Base-by-base conservation (phyloP, 2,888 invertebrate genomes). In the Cyaniris semiargus region DNA sequence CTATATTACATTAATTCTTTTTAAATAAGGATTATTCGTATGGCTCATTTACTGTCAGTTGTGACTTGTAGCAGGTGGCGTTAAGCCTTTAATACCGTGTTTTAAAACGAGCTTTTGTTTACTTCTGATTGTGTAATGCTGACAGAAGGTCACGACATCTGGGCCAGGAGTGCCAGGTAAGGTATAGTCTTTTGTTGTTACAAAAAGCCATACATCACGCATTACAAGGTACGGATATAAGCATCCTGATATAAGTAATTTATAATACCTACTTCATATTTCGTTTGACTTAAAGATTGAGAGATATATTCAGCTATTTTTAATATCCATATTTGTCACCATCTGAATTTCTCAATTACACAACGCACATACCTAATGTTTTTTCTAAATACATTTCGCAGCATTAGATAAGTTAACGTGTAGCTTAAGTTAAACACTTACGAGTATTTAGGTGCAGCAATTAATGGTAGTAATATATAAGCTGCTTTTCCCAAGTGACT, bases 401-500 rank as follows among this genome's bases (percentile, higher is more conserved):
- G 58, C n/a, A n/a, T 58, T 58, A 58, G 58, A 58, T 58, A 58
- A 58, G 58, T 58, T 53, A 18, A 53, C n/a, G n/a, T n/a, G 53
- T 58, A n/a, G 18, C n/a, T n/a, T n/a, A n/a, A n/a, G n/a, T n/a
- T n/a, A 21, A 58, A 58, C 21, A 58, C 58, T 58, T n/a, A n/a
- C n/a, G n/a, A n/a, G n/a, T n/a, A n/a, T n/a, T n/a, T 58, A 58
- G 18, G 53, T 53, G 53, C 15, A 5, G 18, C n/a, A n/a, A 58
- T n/a, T 58, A 58, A 7, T 58, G 58, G 58, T 21, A 8, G 58
- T 58, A 21, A 58, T 21, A 58, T 21, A 58, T 58, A 58, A 58
- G 53, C 18, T 15, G 21, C 58, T 58, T 58, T 58, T 21, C 58
- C 21, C 21, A 58, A 7, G 58, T 58, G 58, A 58, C 21, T n/a